Evolutionary conservation across 2,888 invertebrate genomes (phyloP).

Genomic region (Sphaerophoria rueppellii): DNA sequence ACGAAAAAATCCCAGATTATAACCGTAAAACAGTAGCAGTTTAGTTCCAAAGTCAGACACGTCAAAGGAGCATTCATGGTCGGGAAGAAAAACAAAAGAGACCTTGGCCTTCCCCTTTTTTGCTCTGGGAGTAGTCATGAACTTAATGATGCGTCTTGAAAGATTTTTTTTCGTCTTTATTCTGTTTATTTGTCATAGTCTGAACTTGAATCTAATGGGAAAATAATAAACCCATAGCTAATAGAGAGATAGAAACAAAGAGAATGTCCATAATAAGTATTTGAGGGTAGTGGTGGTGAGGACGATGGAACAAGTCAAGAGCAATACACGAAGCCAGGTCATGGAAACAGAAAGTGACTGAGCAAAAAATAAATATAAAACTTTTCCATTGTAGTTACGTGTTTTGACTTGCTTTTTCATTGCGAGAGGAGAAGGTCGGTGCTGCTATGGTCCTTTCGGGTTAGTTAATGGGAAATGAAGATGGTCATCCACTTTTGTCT

Average conservation of each 20-base stretch:
- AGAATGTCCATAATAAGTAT: neutral
- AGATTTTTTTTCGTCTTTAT: constrained; percentile 15
- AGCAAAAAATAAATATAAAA: constrained; percentile 46
- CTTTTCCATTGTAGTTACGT: constrained; percentile 59
- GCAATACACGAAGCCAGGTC: constrained; percentile 38
- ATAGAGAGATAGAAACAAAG: neutral
- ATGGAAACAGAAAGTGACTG: neutral
- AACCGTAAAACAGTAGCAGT: constrained; percentile 58
- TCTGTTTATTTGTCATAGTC: constrained; percentile 56
- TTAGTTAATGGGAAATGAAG: constrained; percentile 65
- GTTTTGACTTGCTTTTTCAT: constrained; percentile 21
- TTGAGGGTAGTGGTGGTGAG: too few relatives aligned
- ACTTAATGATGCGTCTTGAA: constrained; percentile 60
- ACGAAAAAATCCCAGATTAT: constrained; percentile 38
- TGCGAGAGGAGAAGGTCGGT: too few relatives aligned
- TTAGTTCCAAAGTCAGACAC: constrained; percentile 44
- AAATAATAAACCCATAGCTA: constrained; percentile 62
- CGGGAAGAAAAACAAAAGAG: neutral
- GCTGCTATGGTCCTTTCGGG: constrained; percentile 29
- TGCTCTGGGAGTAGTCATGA: constrained; percentile 23
- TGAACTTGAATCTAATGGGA: constrained; percentile 63
- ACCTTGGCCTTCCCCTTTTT: constrained; percentile 4
- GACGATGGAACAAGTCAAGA: neutral
- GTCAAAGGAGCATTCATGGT: neutral
- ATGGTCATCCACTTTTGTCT: constrained; percentile 49